A percentile compares a stretch with the other conserved stretches of the same genome.
Evolutionary conservation across 2,888 invertebrate genomes (phyloP).

Genomic region (Idaea biselata): DNA sequence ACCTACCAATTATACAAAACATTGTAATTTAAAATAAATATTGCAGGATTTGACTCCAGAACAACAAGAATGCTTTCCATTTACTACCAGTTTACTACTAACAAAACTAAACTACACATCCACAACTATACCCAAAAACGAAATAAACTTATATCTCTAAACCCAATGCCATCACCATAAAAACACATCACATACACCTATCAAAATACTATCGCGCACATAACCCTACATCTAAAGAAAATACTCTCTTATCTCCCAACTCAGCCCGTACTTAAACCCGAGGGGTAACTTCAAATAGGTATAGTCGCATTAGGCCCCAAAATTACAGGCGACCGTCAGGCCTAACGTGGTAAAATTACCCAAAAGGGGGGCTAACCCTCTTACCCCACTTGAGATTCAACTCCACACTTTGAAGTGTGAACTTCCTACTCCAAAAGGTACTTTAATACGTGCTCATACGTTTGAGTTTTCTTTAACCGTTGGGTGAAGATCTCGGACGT

Average conservation of each 20-base stretch:
- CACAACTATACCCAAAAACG: not conserved
- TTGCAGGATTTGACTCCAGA: not conserved
- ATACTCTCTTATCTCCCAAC: conserved; percentile 60
- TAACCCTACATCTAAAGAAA: conserved; percentile 28
- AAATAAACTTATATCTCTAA: conserved; percentile 12
- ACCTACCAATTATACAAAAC: too few relatives aligned
- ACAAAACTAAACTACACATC: not conserved
- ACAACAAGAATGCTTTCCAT: not conserved
- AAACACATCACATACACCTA: conserved; percentile 20
- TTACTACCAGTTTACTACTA: not conserved
- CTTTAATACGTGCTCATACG: conserved; percentile 16
- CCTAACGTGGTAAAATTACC: conserved; percentile 78
- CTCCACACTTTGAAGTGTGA: conserved; percentile 37
- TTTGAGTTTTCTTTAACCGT: conserved; percentile 13
- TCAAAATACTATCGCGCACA: conserved; percentile 24
- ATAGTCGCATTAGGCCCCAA: conserved; percentile 79
- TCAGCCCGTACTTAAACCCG: conserved; percentile 71
- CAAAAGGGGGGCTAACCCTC: conserved; percentile 70
- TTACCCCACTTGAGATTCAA: conserved; percentile 34
- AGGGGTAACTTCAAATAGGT: conserved; percentile 78
- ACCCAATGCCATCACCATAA: conserved; percentile 14
- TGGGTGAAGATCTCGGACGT: conserved; percentile 18
- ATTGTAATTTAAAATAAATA: too few relatives aligned
- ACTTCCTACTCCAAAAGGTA: conserved; percentile 20
- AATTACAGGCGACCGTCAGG: conserved; percentile 79